Conservation (phyloP, 2,113 vertebrate species). For the Thalassarche chlororhynchos region DNA sequence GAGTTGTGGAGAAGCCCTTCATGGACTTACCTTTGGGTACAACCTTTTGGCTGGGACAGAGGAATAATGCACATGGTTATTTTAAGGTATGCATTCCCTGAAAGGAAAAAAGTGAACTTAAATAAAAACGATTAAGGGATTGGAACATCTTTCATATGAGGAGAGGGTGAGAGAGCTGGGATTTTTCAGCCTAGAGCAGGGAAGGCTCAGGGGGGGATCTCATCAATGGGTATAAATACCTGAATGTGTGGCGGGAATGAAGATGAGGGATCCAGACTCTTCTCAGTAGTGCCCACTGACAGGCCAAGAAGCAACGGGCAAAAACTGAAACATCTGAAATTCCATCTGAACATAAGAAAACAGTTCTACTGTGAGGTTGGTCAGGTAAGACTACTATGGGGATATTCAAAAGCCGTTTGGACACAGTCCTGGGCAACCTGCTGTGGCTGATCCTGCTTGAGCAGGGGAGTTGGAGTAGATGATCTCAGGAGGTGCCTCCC, state of each 20-base stretch:
- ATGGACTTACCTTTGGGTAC: slow-evolving; percentile 91
- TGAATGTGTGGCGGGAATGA: background rate
- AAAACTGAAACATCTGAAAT: background rate
- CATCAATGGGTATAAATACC: background rate
- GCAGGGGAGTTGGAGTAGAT: background rate
- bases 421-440: background rate
- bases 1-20: slow-evolving; percentile 89
- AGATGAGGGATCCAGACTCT: background rate
- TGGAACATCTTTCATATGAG: background rate
- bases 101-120: background rate
- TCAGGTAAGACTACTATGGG: background rate
- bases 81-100: slow-evolving; percentile 86
- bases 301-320: background rate
- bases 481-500: background rate
- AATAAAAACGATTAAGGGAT: background rate
- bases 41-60: slow-evolving; percentile 94
- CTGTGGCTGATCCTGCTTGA: background rate
- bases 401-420: background rate
- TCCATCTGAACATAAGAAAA: background rate
- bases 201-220: background rate
- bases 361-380: background rate
- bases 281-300: background rate
- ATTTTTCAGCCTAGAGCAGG: background rate
- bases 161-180: background rate
- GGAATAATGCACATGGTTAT: slow-evolving; percentile 93